Evolutionary conservation across 2,888 invertebrate genomes (phyloP).

Genomic region (Cheilosia pagana): DNA sequence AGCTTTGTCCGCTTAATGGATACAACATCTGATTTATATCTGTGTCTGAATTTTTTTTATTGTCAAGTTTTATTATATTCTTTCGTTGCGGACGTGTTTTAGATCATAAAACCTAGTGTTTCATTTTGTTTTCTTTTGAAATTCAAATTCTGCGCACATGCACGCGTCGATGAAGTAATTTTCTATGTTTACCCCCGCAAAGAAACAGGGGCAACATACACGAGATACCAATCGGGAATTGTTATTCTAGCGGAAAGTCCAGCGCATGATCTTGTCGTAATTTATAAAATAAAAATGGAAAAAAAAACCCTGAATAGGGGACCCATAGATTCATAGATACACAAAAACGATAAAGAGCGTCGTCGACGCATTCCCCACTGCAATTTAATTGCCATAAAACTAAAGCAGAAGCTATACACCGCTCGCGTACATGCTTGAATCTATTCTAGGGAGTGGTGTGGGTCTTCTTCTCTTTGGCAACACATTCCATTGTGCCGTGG

Average conservation of each 20-base stretch:
- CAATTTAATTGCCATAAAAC: constrained; percentile 65
- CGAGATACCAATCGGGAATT: constrained; percentile 63
- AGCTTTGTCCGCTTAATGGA: constrained; percentile 57
- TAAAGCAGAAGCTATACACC: constrained; percentile 19
- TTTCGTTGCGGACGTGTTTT: constrained; percentile 61
- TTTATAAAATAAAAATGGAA: constrained; percentile 11
- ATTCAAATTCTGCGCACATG: constrained; percentile 68
- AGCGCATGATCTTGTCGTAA: constrained; percentile 45
- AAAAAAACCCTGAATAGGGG: not conserved
- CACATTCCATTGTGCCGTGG: constrained; percentile 1
- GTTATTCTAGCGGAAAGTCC: constrained; percentile 69
- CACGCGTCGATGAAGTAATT: constrained; percentile 62
- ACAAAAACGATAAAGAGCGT: constrained; percentile 31
- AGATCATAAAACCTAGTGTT: constrained; percentile 64
- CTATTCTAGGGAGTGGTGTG: constrained; percentile 44
- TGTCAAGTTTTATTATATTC: constrained; percentile 36
- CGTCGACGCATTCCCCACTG: constrained; percentile 22
- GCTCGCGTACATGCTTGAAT: constrained; percentile 2
- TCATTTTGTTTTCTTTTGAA: constrained; percentile 13
- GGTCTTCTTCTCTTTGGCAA: not conserved
- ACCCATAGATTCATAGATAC: constrained; percentile 43
- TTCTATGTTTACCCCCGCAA: constrained; percentile 15
- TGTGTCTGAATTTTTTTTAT: constrained; percentile 60
- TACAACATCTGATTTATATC: constrained; percentile 67
- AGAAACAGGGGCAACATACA: constrained; percentile 6